Evolutionary conservation across 2,888 invertebrate genomes (phyloP), one percentile per base, ranked within the genome.

Genomic region (Brenthis daphne): DNA sequence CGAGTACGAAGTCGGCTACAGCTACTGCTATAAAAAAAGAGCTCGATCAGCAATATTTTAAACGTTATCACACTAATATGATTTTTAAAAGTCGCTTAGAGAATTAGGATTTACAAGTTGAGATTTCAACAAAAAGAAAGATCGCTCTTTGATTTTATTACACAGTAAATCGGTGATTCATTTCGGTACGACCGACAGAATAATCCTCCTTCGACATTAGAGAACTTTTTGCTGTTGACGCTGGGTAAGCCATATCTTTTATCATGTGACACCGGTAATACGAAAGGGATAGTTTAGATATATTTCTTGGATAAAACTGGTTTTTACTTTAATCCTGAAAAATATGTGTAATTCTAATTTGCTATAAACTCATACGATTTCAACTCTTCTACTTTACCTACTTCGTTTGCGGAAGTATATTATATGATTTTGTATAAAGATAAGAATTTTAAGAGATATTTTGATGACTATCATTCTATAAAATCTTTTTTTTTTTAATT

Each of bases 141-240:
- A 63, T 63, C 20, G 63, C 63, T 37, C 63, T 63, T 63, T 63
- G 53, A 63, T 63, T 63, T 63, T 63, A 63, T 63, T 63, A 53
- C 63, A 37, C 51, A 63, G 63, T 63, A 63, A 63, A 63, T 63
- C 63, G 63, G 63, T 16, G 51, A 63, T 63, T 63, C 63, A 63
- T 63, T 63, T 53, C 63, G 20, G 33, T 63, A 53, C 60, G 60
- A 60, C 51, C 63, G 63, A 53, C 53, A 63, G 53, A 63, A 63
- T 63, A 63, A 63, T 63, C 63, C 63, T 63, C 63, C 63, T 63
- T 53, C 63, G 63, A 63, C 51, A 63, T 63, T 63, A 63, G 33
- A 37, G 37, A 63, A 63, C 37, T 63, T 63, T 63, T 63, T 63
- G 51, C 51, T 53, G 14, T 53, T 53, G 53, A 63, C 33, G 63